Base-by-base conservation (phyloP, 1,140 invertebrate genomes). In the Solenopsis invicta region DNA sequence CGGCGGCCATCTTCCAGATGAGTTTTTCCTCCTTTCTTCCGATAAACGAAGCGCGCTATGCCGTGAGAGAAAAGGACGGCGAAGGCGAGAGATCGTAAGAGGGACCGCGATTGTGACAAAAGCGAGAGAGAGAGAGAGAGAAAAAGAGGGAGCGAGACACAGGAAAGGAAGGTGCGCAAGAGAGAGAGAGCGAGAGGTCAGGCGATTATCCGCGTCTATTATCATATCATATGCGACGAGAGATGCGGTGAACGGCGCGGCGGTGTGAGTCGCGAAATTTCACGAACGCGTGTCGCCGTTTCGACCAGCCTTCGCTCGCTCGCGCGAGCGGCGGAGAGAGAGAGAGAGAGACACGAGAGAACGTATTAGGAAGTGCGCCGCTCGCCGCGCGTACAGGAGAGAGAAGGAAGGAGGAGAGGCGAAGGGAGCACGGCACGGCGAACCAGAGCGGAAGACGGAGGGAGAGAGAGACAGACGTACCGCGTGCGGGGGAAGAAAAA, bases 1-100 rank as follows among this genome's bases (percentile, higher is more conserved):
- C 94, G 93, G 96, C 95, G 95, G 96, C 96, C 96, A 96, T 96
- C 96, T 96, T 96, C 95, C 95, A 95, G 92, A 94, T 93, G 92
- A 95, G 92, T 95, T 96, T 96, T 96, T 95, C 94, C 94, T 84
- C 93, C 92, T 93, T 92, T 92, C 92, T 93, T 94, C 91, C 88
- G 77, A 81, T 91, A 86, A 88, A 85, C 75, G 64, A 80, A 88
- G 82, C 64, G 82, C 85, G 88, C 82, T 91, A 89, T 91, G 90
- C n/a, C 90, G 66, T 91, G 90, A 91, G 85, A 48, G 59, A 91
- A 74, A 74, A 88, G 67, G 87, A 88, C 69, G 37, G 88, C 76
- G 62, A 77, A 72, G 34, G 21, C 81, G 61, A 69, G 24, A 54
- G 56, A 76, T 24, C 59, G 71, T 71, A 34, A 74, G 41, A 78